phyloP scores from a whole-genome alignment of 64 coral and sea anemone species.

The Catalaphyllia jardinei region DNA sequence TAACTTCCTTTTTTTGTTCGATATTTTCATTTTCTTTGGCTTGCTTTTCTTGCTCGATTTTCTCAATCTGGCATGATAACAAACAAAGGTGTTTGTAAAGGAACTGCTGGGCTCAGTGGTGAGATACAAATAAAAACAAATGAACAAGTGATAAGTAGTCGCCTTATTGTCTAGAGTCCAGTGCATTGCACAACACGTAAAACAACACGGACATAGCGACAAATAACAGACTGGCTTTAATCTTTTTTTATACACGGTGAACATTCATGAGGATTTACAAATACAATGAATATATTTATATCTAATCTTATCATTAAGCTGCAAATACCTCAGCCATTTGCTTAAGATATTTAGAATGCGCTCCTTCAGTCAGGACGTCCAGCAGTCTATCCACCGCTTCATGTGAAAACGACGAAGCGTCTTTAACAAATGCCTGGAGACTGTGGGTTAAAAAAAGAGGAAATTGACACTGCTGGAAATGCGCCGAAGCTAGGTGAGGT shows the following conservation, averaged over 20 bases:
- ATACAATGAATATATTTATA: too few species aligned
- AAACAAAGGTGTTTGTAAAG: background rate
- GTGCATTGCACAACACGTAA: too few species aligned
- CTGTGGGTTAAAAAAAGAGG: constrained; percentile 8
- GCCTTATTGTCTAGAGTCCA: background rate
- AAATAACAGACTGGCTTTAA: too few species aligned
- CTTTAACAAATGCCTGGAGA: constrained; percentile 89
- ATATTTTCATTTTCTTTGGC: constrained; percentile 2
- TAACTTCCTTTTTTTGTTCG: background rate
- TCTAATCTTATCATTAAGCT: too few species aligned
- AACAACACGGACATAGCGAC: too few species aligned
- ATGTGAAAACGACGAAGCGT: constrained; percentile 76
- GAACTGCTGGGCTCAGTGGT: too few species aligned
- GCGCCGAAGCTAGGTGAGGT: too few species aligned
- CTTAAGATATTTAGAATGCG: constrained; percentile 77
- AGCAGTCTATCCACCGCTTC: constrained; percentile 84
- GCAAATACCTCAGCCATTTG: constrained; percentile 68
- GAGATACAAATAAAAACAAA: background rate
- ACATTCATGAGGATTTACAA: too few species aligned
- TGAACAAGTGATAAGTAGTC: background rate
- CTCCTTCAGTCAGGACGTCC: constrained; percentile 91
- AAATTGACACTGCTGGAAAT: background rate
- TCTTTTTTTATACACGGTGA: too few species aligned
- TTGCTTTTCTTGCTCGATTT: constrained; percentile 46
- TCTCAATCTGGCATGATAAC: constrained; percentile 34